These are phyloP conservation scores for Artemisiospiza belli DNA, from an alignment of 2,113 vertebrate species.

Conservation along the genomic window DNA sequence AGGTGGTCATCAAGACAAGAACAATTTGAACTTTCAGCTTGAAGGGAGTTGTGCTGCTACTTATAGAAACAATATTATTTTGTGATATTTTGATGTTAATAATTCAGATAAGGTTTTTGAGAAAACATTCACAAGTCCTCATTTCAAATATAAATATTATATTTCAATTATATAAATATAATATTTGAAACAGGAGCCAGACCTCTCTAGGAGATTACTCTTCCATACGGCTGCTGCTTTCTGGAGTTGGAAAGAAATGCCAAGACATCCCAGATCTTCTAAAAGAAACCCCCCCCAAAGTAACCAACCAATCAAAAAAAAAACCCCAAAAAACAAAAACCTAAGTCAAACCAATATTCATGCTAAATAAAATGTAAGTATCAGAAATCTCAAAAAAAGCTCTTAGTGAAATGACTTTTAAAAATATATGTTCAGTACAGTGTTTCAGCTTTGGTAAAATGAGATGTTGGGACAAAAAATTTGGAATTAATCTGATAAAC, in stretches of 20 bases:
- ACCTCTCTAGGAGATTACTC: background rate
- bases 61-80: background rate
- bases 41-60: background rate
- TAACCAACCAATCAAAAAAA: background rate
- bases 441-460: background rate
- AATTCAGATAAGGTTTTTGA: background rate
- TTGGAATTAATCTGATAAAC: background rate
- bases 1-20: background rate
- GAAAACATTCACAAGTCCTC: background rate
- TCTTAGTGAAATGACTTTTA: background rate
- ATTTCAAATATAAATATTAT: background rate
- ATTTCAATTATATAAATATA: no score
- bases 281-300: accelerated
- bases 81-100: background rate
- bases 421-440: background rate
- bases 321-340: no score
- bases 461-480: background rate
- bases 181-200: background rate
- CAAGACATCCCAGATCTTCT: background rate
- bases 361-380: background rate
- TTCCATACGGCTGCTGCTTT: background rate
- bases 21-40: background rate
- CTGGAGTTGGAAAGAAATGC: background rate
- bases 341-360: background rate
- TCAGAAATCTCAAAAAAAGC: background rate